Conservation (phyloP, 2,113 vertebrate species). For the Pelobates fuscus region DNA sequence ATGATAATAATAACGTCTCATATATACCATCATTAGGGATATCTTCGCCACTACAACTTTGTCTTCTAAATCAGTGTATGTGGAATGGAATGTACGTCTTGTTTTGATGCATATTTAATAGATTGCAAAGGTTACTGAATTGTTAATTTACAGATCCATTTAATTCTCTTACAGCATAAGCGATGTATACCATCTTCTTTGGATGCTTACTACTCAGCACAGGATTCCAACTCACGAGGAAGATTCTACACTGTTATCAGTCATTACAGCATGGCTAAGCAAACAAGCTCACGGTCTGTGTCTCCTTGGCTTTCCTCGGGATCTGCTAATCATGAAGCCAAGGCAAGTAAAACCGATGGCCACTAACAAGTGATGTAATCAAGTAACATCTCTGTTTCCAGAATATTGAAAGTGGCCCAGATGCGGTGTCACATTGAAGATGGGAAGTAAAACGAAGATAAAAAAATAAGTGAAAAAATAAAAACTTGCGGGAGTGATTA, state of each 20-base stretch:
- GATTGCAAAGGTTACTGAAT: too few relatives aligned
- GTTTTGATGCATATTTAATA: too few relatives aligned
- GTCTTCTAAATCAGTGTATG: too few relatives aligned
- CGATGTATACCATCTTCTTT: constrained; percentile 95
- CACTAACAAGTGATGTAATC: constrained; percentile 70
- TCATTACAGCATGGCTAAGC: constrained; percentile 99
- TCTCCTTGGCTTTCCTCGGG: constrained; percentile 92
- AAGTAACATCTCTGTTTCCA: constrained; percentile 24
- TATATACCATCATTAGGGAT: too few relatives aligned
- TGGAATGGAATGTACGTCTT: too few relatives aligned
- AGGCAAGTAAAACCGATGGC: constrained; percentile 83
- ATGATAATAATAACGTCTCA: too few relatives aligned
- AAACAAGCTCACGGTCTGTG: constrained; percentile 91
- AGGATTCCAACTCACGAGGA: constrained; percentile 91
- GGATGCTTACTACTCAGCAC: constrained; percentile 93
- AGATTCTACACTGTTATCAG: constrained; percentile 98
- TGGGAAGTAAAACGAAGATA: constrained; percentile 47
- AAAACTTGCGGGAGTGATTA: constrained; percentile 64
- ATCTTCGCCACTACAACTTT: too few relatives aligned
- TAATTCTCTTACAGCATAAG: constrained; percentile 98
- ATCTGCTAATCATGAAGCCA: constrained; percentile 80
- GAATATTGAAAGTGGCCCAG: constrained; percentile 17
- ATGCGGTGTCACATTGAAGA: constrained; percentile 60
- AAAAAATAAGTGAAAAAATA: neutral
- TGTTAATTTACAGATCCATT: too few relatives aligned